These are phyloP conservation scores for Nephrotoma flavescens DNA, from an alignment of 2,888 invertebrate species.

Conservation along the genomic window DNA sequence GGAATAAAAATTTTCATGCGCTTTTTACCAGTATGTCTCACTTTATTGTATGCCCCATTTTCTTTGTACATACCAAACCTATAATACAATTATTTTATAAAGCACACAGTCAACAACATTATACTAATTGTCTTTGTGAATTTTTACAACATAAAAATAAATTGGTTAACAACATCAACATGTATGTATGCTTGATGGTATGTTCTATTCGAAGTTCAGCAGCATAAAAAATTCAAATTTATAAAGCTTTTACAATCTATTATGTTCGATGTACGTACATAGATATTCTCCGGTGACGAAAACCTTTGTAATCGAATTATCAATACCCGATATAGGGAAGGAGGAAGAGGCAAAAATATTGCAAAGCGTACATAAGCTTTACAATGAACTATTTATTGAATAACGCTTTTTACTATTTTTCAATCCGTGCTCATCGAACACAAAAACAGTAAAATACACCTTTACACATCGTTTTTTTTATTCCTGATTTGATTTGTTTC, in stretches of 20 bases:
- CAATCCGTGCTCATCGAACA: not conserved
- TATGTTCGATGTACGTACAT: not conserved
- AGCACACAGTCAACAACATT: too few species aligned
- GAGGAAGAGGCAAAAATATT: too few species aligned
- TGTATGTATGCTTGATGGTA: too few species aligned
- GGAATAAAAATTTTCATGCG: too few species aligned
- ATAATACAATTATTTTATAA: too few species aligned
- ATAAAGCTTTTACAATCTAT: not conserved
- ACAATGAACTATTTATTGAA: not conserved
- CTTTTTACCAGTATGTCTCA: too few species aligned
- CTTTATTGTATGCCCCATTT: too few species aligned
- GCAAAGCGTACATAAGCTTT: not conserved
- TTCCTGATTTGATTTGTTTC: not conserved
- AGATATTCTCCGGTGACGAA: not conserved
- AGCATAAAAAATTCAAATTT: not conserved
- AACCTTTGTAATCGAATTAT: not conserved
- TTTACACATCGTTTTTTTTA: not conserved
- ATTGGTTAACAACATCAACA: too few species aligned
- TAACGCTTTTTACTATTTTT: not conserved
- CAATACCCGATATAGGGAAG: not conserved
- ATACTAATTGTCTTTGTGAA: too few species aligned
- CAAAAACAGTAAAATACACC: not conserved
- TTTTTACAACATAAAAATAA: too few species aligned
- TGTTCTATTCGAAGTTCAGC: too few species aligned
- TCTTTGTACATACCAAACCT: too few species aligned